These are phyloP conservation scores for Platyscapa corneri DNA, from an alignment of 1,140 invertebrate genomes.

Conservation along the genomic window DNA sequence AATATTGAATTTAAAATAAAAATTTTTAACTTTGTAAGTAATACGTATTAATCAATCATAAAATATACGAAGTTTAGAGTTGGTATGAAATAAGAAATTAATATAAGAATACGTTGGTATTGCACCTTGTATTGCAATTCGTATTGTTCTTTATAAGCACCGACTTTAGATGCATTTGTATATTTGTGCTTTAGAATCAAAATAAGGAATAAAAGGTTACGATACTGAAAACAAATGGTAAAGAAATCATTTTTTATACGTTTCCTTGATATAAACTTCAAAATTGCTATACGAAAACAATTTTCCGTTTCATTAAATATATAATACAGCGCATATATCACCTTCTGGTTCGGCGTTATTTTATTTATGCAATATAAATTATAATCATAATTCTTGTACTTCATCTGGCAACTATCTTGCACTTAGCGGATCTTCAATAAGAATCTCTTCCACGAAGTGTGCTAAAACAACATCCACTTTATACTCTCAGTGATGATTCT, in stretches of 20 bases:
- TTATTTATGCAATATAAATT: background rate
- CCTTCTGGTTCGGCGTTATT: background rate
- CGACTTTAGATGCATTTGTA: too few species aligned
- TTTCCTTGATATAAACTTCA: background rate
- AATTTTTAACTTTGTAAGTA: too few species aligned
- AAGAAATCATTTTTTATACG: background rate
- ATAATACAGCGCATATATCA: background rate
- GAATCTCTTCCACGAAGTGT: background rate
- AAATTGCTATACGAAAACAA: background rate
- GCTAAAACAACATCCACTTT: slow-evolving; percentile 22
- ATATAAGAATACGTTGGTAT: background rate
- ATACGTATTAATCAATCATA: too few species aligned
- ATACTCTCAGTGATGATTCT: slow-evolving; percentile 7
- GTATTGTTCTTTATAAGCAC: too few species aligned
- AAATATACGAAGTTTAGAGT: too few species aligned
- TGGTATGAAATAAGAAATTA: too few species aligned
- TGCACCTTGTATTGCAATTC: background rate
- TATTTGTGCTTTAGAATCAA: too few species aligned
- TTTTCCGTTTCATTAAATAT: background rate
- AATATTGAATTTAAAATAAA: too few species aligned
- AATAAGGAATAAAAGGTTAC: too few species aligned
- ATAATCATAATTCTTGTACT: background rate
- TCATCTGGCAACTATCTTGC: background rate
- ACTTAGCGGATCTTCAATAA: slow-evolving; percentile 13
- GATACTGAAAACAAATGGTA: background rate